Evolutionary conservation across 23 tunicate species (phyloP).

Genomic region (Ascidia mentula): DNA sequence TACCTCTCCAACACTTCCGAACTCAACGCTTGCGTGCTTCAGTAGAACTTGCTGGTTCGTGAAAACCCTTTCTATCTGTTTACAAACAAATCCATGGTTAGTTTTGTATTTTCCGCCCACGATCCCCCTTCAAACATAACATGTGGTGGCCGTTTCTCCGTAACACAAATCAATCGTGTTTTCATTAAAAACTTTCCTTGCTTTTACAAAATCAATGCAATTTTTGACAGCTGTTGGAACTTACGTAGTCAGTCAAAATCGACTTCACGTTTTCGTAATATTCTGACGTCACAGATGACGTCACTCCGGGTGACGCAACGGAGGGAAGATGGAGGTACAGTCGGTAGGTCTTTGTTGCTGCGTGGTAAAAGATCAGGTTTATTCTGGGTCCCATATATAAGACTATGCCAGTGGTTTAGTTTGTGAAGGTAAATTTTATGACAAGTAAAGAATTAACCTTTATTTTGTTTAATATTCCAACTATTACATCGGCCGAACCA

Average conservation of each 20-base stretch:
- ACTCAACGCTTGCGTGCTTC: not conserved
- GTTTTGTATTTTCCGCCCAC: not conserved
- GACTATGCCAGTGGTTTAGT: too few relatives aligned
- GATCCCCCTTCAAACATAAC: not conserved
- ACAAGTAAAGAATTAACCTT: too few relatives aligned
- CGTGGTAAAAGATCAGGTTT: not conserved
- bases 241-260: not conserved
- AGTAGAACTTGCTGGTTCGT: not conserved
- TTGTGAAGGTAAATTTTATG: too few relatives aligned
- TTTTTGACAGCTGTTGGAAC: not conserved
- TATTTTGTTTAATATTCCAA: too few relatives aligned
- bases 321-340: conserved; percentile 20
- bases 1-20: not conserved
- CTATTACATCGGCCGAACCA: too few relatives aligned
- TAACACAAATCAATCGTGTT: not conserved
- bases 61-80: not conserved
- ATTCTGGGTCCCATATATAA: too few relatives aligned
- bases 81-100: not conserved
- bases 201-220: not conserved
- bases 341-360: conserved; percentile 16
- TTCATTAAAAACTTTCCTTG: not conserved
- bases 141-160: not conserved
- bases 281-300: not conserved
- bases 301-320: conserved; percentile 1
- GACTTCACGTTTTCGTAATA: not conserved